Conservation (phyloP, 1,140 invertebrate species). For the Trachelipus rathkii region DNA sequence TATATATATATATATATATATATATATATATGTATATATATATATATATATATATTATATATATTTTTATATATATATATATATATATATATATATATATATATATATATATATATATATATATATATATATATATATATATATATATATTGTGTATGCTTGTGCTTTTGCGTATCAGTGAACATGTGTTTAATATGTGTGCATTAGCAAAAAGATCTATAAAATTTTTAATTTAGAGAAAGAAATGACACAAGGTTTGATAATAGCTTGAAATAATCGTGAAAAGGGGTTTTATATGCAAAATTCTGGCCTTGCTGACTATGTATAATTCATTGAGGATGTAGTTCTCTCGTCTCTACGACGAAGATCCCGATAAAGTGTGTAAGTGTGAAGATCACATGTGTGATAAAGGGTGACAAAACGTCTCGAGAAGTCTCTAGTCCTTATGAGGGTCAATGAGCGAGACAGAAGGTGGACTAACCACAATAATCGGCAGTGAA, state of each 20-base stretch:
- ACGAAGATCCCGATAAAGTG: neutral
- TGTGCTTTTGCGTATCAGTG: too few species aligned
- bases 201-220: neutral
- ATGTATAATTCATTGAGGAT: conserved; percentile 1
- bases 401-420: neutral
- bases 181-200: too few species aligned
- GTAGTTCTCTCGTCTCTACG: neutral
- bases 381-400: conserved; percentile 3
- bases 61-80: conserved; percentile 2
- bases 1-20: conserved; percentile 13
- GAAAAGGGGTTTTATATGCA: neutral
- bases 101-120: neutral
- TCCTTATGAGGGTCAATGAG: conserved; percentile 2
- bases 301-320: conserved; percentile 4
- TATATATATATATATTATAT: conserved; percentile 14
- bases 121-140: neutral
- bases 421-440: neutral
- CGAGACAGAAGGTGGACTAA: conserved; percentile 1
- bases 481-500: conserved; percentile 6
- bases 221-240: neutral
- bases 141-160: neutral
- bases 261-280: conserved; percentile 6
- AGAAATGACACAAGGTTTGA: neutral
- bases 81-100: neutral
- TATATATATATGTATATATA: conserved; percentile 4